Base-by-base conservation (phyloP, 2,888 invertebrate species). In the Nemoura dubitans region DNA sequence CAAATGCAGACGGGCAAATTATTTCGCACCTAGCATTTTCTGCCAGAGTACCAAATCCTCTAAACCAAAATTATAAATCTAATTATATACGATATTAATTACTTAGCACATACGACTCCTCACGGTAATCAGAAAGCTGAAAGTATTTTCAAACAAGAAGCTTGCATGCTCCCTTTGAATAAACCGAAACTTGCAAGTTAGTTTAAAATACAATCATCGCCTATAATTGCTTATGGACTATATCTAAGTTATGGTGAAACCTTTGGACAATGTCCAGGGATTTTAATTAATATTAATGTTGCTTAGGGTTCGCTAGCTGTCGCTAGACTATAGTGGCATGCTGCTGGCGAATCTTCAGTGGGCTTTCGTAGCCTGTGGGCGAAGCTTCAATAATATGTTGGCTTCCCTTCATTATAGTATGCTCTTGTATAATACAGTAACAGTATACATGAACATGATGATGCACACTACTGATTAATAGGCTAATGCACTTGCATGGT, bases 151-250 rank as follows among this genome's bases (percentile, higher is more conserved):
- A 26, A 78, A 28, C 78, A 28, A 78, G n/a, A n/a, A 7, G 78
- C 6, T 81, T 7, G 28, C 81, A 81, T 30, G 81, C 29, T 81
- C 81, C n/a, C 30, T 28, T 30, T 30, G 81, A 26, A 81, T n/a
- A 16, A 27, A 28, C 26, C 76, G 28, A 28, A 16, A n/a, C 78
- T 81, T 30, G 28, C 81, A 81, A 28, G 81, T 30, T 81, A 30
- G 16, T 81, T 26, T 84, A 25, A 28, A 2, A 59, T 21, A 84
- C 84, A 84, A 84, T 59, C 84, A 59, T 84, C 29, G 84, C 14
- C 29, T 84, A 27, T 84, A 84, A 84, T 84, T 84, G 84, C 76
- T 84, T 84, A 84, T 84, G 76, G 59, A 84, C 76, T 84, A 76
- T 59, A 76, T 59, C 84, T 59, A 76, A 84, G 84, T 84, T 76